phyloP scores from a whole-genome alignment of 2,797 vertebrate genomes.

The Siniperca undulata region DNA sequence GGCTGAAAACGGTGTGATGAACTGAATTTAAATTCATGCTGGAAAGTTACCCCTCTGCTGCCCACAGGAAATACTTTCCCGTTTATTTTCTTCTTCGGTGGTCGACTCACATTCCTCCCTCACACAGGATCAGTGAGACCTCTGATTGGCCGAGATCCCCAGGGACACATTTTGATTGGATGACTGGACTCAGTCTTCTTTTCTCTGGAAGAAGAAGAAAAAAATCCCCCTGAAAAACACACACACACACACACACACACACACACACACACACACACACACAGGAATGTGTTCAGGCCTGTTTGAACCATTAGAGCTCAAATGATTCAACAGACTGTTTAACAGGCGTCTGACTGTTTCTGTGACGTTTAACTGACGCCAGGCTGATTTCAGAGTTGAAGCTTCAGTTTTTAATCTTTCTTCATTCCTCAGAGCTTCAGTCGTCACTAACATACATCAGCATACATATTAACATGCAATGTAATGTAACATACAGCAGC shows the following conservation, averaged over 20 bases:
- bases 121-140: conserved; percentile 11
- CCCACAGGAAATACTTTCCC: conserved; percentile 68
- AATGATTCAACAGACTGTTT: conserved; percentile 11
- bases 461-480: no score
- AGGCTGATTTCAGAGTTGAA: not conserved
- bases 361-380: not conserved
- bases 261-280: conserved; percentile 25
- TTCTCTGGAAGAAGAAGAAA: not conserved
- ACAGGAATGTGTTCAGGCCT: conserved; percentile 23
- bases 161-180: conserved; percentile 34
- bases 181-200: not conserved
- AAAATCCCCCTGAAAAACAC: conserved; percentile 29
- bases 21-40: not conserved
- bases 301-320: conserved; percentile 28
- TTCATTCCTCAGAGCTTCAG: not conserved
- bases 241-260: conserved; percentile 7
- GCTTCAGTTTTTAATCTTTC: not conserved
- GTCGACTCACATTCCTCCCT: conserved; percentile 54
- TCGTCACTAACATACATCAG: not conserved
- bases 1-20: conserved; percentile 8
- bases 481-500: no score
- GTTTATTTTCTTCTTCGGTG: conserved; percentile 67
- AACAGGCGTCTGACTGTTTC: not conserved
- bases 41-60: not conserved
- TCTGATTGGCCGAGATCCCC: conserved; percentile 36